A percentile compares a stretch with the other conserved stretches of the same genome.
These are phyloP conservation scores for Theocolax elegans DNA, from an alignment of 1,140 invertebrate species.

Conservation along the genomic window DNA sequence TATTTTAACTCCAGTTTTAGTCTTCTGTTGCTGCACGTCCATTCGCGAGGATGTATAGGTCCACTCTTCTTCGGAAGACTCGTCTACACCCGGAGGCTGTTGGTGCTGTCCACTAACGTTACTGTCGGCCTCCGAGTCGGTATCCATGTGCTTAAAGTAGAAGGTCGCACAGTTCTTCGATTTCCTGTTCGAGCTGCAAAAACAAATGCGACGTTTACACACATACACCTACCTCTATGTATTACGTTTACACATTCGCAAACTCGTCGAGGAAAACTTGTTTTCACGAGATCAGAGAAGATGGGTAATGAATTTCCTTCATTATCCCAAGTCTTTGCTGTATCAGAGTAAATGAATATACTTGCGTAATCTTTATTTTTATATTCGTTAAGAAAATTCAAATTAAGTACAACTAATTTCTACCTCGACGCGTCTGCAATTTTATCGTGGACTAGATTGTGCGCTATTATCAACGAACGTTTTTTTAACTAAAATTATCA, in stretches of 20 bases:
- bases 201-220: no score
- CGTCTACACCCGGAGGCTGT: slow-evolving; percentile 57
- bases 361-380: not conserved
- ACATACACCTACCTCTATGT: no score
- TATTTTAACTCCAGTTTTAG: slow-evolving; percentile 52
- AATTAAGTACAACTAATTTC: no score
- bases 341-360: no score
- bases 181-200: slow-evolving; percentile 74
- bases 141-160: slow-evolving; percentile 86
- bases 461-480: no score
- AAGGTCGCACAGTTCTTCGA: slow-evolving; percentile 84
- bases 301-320: slow-evolving; percentile 1
- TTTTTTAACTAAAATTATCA: no score
- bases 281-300: not conserved
- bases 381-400: no score
- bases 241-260: no score
- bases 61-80: slow-evolving; percentile 80
- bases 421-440: no score
- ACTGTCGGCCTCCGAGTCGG: slow-evolving; percentile 76
- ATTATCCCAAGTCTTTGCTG: not conserved
- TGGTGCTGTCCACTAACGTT: slow-evolving; percentile 48
- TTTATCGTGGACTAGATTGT: no score
- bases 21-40: slow-evolving; percentile 40
- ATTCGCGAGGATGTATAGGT: slow-evolving; percentile 71
- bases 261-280: not conserved